Evolutionary conservation across 2,113 vertebrate species (phyloP).

Genomic region (Manacus vitellinus): DNA sequence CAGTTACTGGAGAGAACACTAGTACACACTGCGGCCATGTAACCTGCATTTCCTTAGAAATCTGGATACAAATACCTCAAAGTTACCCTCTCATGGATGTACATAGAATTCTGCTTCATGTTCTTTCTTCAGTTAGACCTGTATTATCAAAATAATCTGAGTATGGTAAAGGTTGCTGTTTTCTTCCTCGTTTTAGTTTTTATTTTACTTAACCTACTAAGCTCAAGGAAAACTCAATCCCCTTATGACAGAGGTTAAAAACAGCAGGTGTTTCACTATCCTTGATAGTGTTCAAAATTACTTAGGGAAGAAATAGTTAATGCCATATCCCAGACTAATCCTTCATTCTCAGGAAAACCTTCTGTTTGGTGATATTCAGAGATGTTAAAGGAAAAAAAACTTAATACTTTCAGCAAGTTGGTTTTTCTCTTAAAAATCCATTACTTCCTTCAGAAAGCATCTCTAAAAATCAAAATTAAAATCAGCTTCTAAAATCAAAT

Average conservation of each 20-base stretch:
- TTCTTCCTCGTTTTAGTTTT: not conserved
- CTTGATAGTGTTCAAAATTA: not conserved
- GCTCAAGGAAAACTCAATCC: not conserved
- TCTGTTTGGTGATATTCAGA: not conserved
- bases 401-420: not conserved
- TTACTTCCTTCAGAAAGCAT: not conserved
- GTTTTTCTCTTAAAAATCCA: not conserved
- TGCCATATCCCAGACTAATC: not conserved
- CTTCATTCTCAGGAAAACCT: not conserved
- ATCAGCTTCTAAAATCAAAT: not conserved
- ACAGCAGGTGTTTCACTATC: not conserved
- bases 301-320: not conserved
- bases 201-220: not conserved
- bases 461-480: not conserved
- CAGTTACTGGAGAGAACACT: not conserved
- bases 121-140: not conserved
- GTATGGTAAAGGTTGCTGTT: not conserved
- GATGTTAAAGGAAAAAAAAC: not conserved
- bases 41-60: not conserved
- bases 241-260: not conserved
- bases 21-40: not conserved
- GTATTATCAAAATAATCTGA: not conserved
- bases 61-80: not conserved
- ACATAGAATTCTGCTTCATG: not conserved
- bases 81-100: not conserved